phyloP scores from a whole-genome alignment of 2,888 invertebrate species.

The Ormyrus thymus region DNA sequence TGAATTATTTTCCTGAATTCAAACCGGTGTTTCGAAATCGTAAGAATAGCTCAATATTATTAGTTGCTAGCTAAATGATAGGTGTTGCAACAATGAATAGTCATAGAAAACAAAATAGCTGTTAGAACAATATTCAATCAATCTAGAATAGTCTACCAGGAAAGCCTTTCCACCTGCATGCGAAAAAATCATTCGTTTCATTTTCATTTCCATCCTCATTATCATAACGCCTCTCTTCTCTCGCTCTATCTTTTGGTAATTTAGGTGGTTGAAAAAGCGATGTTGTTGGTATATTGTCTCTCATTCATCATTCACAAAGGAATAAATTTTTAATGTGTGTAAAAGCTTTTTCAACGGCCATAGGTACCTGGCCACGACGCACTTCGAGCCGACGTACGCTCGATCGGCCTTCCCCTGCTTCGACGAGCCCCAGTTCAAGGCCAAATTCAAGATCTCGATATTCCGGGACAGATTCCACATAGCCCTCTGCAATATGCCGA shows the following conservation, averaged over 20 bases:
- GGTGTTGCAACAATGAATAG: no score
- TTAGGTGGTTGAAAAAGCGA: conserved; percentile 38
- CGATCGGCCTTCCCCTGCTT: conserved; percentile 89
- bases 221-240: conserved; percentile 7
- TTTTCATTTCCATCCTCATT: conserved; percentile 43
- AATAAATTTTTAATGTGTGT: conserved; percentile 52
- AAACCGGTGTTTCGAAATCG: no score
- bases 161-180: no score
- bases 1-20: no score
- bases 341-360: conserved; percentile 56
- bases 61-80: no score
- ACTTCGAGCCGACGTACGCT: conserved; percentile 88
- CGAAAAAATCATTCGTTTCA: conserved; percentile 28
- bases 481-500: conserved; percentile 88
- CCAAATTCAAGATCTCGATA: conserved; percentile 87
- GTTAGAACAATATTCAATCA: no score
- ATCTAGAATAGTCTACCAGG: no score
- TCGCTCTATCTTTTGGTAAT: conserved; percentile 17
- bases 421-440: conserved; percentile 89
- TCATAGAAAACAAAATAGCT: no score
- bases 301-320: conserved; percentile 33
- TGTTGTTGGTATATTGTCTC: conserved; percentile 48
- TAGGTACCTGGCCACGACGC: conserved; percentile 87
- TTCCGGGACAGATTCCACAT: conserved; percentile 88
- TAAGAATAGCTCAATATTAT: no score